A percentile compares a stretch with the other conserved stretches of the same genome.
phyloP scores from a whole-genome alignment of 2,888 invertebrate species.

The Harpalus rufipes region DNA sequence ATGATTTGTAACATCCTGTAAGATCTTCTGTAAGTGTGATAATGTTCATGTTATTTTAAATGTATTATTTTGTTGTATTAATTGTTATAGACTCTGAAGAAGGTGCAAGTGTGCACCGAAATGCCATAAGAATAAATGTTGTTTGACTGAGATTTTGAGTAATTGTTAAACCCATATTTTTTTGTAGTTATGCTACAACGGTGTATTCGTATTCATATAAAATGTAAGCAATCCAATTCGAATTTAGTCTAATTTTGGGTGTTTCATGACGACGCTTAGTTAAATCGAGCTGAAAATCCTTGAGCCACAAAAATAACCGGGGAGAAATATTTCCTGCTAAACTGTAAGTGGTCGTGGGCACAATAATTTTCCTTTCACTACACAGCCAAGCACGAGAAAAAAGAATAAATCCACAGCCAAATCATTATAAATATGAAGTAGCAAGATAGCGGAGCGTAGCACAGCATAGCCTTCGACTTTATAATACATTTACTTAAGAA shows the following conservation, averaged over 20 bases:
- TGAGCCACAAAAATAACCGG: constrained; percentile 39
- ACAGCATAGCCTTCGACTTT: background rate
- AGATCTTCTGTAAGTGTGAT: no score
- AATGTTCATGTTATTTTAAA: no score
- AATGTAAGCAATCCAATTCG: constrained; percentile 15
- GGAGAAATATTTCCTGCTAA: constrained; percentile 41
- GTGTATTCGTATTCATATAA: no score
- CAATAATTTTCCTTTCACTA: constrained; percentile 52
- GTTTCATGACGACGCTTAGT: constrained; percentile 15
- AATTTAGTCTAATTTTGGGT: constrained; percentile 12
- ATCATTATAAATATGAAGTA: constrained; percentile 19
- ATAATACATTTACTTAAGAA: background rate
- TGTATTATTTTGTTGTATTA: no score
- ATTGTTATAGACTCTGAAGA: no score
- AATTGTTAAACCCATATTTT: no score
- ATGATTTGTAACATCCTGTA: no score
- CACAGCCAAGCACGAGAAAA: constrained; percentile 33
- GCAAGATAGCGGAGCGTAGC: background rate
- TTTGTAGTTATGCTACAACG: no score
- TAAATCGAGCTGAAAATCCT: constrained; percentile 47
- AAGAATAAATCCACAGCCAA: constrained; percentile 25
- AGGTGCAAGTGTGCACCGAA: no score
- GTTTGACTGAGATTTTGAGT: no score
- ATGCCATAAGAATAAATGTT: no score
- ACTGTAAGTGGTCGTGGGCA: constrained; percentile 41